These are phyloP conservation scores for Porphyrio hochstetteri DNA, from an alignment of 2,113 vertebrate genomes.

Conservation along the genomic window DNA sequence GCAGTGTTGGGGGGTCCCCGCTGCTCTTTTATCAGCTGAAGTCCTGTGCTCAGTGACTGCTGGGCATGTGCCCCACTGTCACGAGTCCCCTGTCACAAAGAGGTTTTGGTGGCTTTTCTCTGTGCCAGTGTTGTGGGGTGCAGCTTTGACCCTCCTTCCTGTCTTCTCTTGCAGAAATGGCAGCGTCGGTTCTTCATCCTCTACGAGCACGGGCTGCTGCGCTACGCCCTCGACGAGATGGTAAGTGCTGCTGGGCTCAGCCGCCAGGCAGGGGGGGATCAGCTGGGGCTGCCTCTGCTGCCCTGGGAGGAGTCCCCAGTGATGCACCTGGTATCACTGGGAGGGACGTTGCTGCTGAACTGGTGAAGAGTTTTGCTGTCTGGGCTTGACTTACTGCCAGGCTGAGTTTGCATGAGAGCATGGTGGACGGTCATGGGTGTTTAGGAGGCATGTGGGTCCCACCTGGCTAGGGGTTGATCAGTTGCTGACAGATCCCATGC, in stretches of 20 bases:
- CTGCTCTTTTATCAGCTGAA: background rate
- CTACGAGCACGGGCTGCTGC: slow-evolving; percentile 91
- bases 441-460: fast-evolving
- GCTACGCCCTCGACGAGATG: slow-evolving; percentile 94
- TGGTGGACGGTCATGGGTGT: background rate
- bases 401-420: background rate
- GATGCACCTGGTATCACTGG: too few relatives aligned
- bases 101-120: background rate
- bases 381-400: background rate
- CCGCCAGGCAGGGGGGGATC: background rate
- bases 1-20: fast-evolving
- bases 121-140: background rate
- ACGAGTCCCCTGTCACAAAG: fast-evolving
- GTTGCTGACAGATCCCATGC: fast-evolving
- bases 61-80: background rate
- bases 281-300: background rate
- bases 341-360: background rate
- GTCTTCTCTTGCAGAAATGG: slow-evolving; percentile 87
- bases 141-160: background rate
- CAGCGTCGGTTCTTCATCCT: slow-evolving; percentile 95
- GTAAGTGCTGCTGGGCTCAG: slow-evolving; percentile 71
- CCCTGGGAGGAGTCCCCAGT: background rate
- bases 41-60: background rate
- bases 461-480: background rate
- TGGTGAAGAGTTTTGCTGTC: background rate